Conservation (phyloP, 2,888 invertebrate species). For the Lycaena phlaeas region DNA sequence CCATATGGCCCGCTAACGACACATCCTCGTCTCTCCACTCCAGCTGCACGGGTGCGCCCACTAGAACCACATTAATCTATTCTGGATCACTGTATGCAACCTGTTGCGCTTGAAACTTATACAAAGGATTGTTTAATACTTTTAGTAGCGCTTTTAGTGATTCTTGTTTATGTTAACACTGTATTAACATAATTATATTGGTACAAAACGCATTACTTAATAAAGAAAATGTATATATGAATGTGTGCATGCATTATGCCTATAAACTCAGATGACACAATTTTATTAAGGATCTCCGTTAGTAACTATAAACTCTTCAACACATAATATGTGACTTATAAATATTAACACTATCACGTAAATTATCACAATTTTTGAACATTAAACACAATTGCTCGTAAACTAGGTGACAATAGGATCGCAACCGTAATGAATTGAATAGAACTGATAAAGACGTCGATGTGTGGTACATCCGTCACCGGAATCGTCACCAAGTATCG, state of each 20-base stretch:
- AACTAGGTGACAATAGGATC: background rate
- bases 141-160: slow-evolving; percentile 3
- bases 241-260: slow-evolving; percentile 12
- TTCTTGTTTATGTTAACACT: slow-evolving; percentile 6
- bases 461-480: slow-evolving; percentile 48
- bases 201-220: slow-evolving; percentile 8
- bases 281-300: background rate
- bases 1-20: slow-evolving; percentile 63
- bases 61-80: slow-evolving; percentile 32
- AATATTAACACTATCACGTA: slow-evolving; percentile 1
- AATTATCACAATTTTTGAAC: background rate
- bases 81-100: slow-evolving; percentile 27
- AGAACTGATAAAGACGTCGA: slow-evolving; percentile 23
- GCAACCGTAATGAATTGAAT: slow-evolving; percentile 10
- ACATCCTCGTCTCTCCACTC: slow-evolving; percentile 50
- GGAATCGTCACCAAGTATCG: slow-evolving; percentile 53
- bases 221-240: slow-evolving; percentile 13
- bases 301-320: background rate
- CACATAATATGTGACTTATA: background rate
- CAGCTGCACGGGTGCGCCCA: slow-evolving; percentile 33
- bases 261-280: slow-evolving; percentile 10
- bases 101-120: slow-evolving; percentile 7
- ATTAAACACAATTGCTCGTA: background rate
- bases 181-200: slow-evolving; percentile 5
- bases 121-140: background rate